A percentile compares a stretch with the other conserved stretches of the same genome.
Conservation (phyloP, 2,888 invertebrate genomes). For the Megaustenia siamemsis region DNA sequence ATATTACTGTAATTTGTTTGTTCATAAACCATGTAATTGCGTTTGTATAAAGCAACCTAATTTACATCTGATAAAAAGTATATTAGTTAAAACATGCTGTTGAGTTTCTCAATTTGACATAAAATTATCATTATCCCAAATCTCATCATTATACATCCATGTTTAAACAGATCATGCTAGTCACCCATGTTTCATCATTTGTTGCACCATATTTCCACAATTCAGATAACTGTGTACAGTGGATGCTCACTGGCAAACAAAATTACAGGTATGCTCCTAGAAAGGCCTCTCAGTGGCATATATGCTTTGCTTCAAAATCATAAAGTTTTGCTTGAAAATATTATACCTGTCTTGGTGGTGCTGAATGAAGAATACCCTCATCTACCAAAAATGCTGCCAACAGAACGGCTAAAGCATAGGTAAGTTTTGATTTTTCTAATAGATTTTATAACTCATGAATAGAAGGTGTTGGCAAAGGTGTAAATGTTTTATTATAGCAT, state of each 20-base stretch:
- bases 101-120: neutral
- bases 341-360: neutral
- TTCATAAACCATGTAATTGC: too few relatives aligned
- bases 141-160: too few relatives aligned
- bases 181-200: too few relatives aligned
- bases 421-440: neutral
- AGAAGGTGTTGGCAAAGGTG: too few relatives aligned
- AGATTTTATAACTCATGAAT: too few relatives aligned
- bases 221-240: neutral
- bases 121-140: neutral
- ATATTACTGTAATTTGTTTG: too few relatives aligned
- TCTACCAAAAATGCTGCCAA: neutral
- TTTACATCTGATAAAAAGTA: too few relatives aligned
- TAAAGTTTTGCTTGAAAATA: neutral
- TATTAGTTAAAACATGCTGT: too few relatives aligned
- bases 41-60: too few relatives aligned
- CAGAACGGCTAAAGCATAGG: neutral
- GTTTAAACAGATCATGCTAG: too few relatives aligned
- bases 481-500: too few relatives aligned
- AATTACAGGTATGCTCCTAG: slow-evolving; percentile 47
- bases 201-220: neutral
- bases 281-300: slow-evolving; percentile 29
- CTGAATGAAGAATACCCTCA: neutral
- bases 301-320: slow-evolving; percentile 17
- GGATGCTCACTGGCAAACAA: slow-evolving; percentile 23